Evolutionary conservation across 2,797 vertebrate species (phyloP), one percentile per base, ranked within the genome.

Genomic region (Alectoris magna): DNA sequence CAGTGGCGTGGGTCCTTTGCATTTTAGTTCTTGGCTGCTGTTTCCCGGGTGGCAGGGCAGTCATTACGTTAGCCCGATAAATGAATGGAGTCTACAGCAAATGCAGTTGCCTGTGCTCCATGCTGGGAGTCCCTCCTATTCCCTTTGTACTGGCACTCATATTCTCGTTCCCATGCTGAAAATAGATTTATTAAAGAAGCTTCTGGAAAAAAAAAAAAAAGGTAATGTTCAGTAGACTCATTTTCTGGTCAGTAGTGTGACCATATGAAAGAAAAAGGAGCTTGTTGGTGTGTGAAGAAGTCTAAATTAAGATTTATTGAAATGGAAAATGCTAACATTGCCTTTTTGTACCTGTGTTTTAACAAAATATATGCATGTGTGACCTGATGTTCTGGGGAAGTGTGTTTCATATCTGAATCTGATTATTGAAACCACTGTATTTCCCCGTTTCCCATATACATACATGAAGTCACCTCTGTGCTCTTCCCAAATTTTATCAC

Each of bases 151-250:
- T 69, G 66, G 26, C 31, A 15, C 10, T 82, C 11, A 0, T n/a
- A 11, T 53, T 79, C 56, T 43, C 71, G 11, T 58, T 81, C 14
- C 36, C 5, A 3, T 39, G 68, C 12, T 46, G 26, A 18, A 69
- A 72, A 69, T 8, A 38, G 6, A 34, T 64, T 76, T 48, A 38
- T 44, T 60, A 48, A 68, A 77, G 59, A 91, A 91, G 26, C 6
- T 11, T 2, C 29, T 76, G 59, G 46, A 79, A 70, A n/a, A 78
- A 48, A 62, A 39, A 12, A 39, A 12, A 5, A 39, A n/a, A n/a
- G n/a, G 1, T 8, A 24, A 6, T 10, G 58, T 62, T 29, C 0
- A 2, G 12, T 26, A 14, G 6, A 17, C 3, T 27, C 63, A 31
- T 27, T n/a, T 93, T 18, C 5, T 68, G 39, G 27, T 44, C 9